These are phyloP conservation scores for Cynopterus brachyotis DNA, from an alignment of 2,113 vertebrate species.

Conservation along the genomic window DNA sequence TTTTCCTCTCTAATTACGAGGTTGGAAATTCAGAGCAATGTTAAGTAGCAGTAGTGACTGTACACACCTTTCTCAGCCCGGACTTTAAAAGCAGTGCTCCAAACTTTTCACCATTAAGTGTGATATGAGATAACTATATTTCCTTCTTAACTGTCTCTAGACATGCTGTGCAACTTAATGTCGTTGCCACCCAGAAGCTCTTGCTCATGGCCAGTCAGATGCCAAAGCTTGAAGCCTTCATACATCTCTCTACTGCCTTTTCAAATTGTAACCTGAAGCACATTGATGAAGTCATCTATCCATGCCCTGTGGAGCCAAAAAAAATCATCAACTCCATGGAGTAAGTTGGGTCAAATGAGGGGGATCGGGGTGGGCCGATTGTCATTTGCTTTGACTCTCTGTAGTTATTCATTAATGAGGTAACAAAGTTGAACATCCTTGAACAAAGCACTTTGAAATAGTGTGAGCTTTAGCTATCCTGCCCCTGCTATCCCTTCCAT, in stretches of 20 bases:
- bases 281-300: conserved; percentile 96
- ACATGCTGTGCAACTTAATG: conserved; percentile 93
- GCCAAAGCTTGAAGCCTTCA: conserved; percentile 93
- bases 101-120: neutral
- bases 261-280: conserved; percentile 93
- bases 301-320: conserved; percentile 91
- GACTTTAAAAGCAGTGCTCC: neutral
- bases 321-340: conserved; percentile 94
- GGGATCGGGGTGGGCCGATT: neutral
- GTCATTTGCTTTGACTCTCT: neutral
- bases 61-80: neutral
- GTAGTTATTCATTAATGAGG: neutral
- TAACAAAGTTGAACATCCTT: neutral
- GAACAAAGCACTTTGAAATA: neutral
- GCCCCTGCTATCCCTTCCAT: neutral
- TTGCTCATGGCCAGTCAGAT: conserved; percentile 92
- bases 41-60: neutral
- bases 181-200: conserved; percentile 93
- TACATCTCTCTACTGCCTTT: conserved; percentile 96
- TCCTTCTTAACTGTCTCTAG: conserved; percentile 58
- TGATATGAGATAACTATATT: neutral
- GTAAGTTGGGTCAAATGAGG: conserved; percentile 84
- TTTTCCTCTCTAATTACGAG: neutral
- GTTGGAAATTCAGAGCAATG: neutral
- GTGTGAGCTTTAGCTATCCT: neutral